A percentile compares a stretch with the other conserved stretches of the same genome.
Conservation (phyloP, 2,888 invertebrate species). For the Morpho achilles region DNA sequence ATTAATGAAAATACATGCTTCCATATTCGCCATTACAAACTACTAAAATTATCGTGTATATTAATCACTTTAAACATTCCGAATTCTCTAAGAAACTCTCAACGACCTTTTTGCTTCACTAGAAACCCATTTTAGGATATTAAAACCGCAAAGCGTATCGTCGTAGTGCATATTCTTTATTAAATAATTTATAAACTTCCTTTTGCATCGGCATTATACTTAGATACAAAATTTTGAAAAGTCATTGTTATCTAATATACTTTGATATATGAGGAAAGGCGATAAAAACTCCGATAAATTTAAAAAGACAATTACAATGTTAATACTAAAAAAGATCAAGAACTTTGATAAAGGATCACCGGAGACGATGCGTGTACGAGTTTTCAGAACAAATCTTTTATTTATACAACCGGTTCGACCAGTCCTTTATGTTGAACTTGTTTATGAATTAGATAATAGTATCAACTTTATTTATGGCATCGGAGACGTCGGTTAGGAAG, state of each 20-base stretch:
- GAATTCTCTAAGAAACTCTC: no score
- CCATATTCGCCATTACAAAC: no score
- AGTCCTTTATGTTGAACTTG: slow-evolving; percentile 13
- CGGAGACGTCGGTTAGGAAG: slow-evolving; percentile 12
- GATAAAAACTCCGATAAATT: neutral
- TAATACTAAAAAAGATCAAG: slow-evolving; percentile 14
- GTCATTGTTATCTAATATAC: slow-evolving; percentile 4
- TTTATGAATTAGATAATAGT: slow-evolving; percentile 17
- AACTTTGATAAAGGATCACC: slow-evolving; percentile 19
- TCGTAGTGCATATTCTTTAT: no score
- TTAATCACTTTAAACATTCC: no score
- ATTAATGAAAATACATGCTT: no score
- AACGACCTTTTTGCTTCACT: no score
- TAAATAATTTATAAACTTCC: no score
- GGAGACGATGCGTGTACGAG: slow-evolving; percentile 6
- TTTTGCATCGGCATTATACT: no score
- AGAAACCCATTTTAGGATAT: no score
- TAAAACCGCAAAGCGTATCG: no score
- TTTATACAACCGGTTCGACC: slow-evolving; percentile 15
- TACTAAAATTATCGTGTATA: no score
- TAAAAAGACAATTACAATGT: slow-evolving; percentile 10
- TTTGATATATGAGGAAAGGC: slow-evolving; percentile 5
- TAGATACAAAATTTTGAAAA: neutral
- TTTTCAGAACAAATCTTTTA: slow-evolving; percentile 10
- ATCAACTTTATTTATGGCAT: slow-evolving; percentile 15